Conservation (phyloP, 1,140 invertebrate genomes). For the Copidosoma floridanum region DNA sequence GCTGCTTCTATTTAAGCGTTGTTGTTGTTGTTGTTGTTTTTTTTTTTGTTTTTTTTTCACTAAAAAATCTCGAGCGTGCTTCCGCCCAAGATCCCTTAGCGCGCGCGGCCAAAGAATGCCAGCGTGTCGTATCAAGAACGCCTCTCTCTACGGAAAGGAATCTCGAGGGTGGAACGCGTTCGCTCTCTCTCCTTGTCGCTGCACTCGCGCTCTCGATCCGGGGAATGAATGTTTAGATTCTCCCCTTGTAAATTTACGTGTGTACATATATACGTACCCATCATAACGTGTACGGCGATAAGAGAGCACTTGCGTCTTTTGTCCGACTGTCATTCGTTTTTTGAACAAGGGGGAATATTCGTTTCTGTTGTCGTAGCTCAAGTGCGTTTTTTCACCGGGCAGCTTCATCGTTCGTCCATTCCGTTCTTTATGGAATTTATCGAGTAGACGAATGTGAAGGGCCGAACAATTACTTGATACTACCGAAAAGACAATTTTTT, state of each 20-base stretch:
- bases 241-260: not conserved
- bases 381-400: too few relatives aligned
- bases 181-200: not conserved
- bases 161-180: conserved; percentile 44
- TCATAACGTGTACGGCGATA: too few relatives aligned
- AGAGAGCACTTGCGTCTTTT: too few relatives aligned
- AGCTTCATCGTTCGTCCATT: too few relatives aligned
- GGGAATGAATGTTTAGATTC: conserved; percentile 15
- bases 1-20: too few relatives aligned
- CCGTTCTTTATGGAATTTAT: too few relatives aligned
- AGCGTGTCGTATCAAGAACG: conserved; percentile 42
- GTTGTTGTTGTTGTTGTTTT: conserved; percentile 18
- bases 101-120: conserved; percentile 42
- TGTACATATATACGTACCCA: not conserved
- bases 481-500: too few relatives aligned
- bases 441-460: too few relatives aligned
- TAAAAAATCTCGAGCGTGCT: conserved; percentile 38
- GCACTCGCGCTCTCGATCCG: conserved; percentile 8
- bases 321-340: too few relatives aligned
- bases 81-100: conserved; percentile 42
- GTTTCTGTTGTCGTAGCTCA: too few relatives aligned
- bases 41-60: conserved; percentile 11
- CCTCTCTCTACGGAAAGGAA: conserved; percentile 48
- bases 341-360: too few relatives aligned
- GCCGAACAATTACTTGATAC: too few relatives aligned